Base-by-base conservation (phyloP, 1,140 invertebrate species). In the Drosophila sechellia region DNA sequence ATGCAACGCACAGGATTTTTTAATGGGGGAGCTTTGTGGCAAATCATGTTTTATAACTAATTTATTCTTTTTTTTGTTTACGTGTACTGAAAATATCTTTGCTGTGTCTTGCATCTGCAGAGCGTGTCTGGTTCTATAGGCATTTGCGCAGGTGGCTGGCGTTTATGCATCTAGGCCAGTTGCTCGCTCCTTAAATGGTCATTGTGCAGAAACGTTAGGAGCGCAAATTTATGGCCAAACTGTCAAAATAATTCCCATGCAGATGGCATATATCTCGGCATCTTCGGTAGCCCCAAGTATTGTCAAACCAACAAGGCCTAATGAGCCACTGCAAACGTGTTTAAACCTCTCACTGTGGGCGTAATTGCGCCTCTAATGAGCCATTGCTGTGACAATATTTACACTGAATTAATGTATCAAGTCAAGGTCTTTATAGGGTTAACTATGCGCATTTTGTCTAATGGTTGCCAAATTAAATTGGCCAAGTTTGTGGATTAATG, bases 151-250 rank as follows among this genome's bases (percentile, higher is more conserved):
- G 84, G 81, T 83, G 90, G 84, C 69, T 77, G 17, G 20, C 27
- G n/a, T 35, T 22, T 58, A 64, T 57, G 60, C 69, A 89, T 84
- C 74, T 91, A 76, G 89, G 90, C 74, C 85, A 91, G 59, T 91
- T 91, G 81, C 61, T 77, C 68, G 57, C 77, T 72, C 90, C 90
- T 87, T 90, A 84, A 90, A 86, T 56, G 75, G 87, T 11, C 72
- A 68, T 65, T 77, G 42, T 66, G 65, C 64, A 39, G 60, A 46
- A 37, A 71, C 50, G 49, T 54, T 68, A 71, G 25, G 15, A 27
- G 65, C 63, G 25, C 66, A 81, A 57, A 84, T 89, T 71, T 89
- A 83, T 87, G 72, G 40, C 37, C 50, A 39, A 54, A 61, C 59
- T 50, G 48, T 35, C 57, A 40, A 39, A 39, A 17, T 17, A 34